A percentile compares a stretch with the other conserved stretches of the same genome.
These are phyloP conservation scores for Acanthornis magna DNA, from an alignment of 2,797 vertebrate species.

Conservation along the genomic window DNA sequence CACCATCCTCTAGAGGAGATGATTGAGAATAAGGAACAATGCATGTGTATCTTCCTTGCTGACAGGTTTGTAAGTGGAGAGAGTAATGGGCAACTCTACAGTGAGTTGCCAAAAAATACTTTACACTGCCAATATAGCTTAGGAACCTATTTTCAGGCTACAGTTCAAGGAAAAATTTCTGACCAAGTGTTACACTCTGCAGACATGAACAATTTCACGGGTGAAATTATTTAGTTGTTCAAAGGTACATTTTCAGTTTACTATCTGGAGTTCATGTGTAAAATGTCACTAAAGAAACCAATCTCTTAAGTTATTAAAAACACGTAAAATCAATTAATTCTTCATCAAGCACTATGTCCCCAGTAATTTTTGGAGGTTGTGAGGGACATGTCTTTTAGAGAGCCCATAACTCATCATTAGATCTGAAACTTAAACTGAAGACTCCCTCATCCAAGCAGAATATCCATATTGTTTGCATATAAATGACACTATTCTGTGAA, in stretches of 20 bases:
- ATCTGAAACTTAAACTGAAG: not conserved
- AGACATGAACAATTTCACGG: not conserved
- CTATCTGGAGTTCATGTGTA: not conserved
- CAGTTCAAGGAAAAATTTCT: not conserved
- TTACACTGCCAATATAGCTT: not conserved
- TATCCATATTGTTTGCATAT: not conserved
- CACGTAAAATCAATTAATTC: not conserved
- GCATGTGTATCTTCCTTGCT: not conserved
- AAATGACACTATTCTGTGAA: not conserved
- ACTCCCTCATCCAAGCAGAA: not conserved
- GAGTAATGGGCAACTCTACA: not conserved
- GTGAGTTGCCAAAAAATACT: not conserved
- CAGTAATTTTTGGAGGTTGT: not conserved
- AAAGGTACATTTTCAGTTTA: not conserved
- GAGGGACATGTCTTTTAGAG: not conserved
- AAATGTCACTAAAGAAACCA: not conserved
- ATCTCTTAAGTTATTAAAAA: not conserved
- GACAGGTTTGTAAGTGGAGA: not conserved
- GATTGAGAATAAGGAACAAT: not conserved
- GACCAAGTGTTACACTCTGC: not conserved
- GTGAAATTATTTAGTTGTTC: not conserved
- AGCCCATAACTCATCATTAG: not conserved
- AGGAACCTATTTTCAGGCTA: not conserved
- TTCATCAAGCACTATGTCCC: not conserved
- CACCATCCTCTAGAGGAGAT: not conserved